These are phyloP conservation scores for Mormyrops attenuatus DNA, from an alignment of 2,797 vertebrate species.

Conservation along the genomic window DNA sequence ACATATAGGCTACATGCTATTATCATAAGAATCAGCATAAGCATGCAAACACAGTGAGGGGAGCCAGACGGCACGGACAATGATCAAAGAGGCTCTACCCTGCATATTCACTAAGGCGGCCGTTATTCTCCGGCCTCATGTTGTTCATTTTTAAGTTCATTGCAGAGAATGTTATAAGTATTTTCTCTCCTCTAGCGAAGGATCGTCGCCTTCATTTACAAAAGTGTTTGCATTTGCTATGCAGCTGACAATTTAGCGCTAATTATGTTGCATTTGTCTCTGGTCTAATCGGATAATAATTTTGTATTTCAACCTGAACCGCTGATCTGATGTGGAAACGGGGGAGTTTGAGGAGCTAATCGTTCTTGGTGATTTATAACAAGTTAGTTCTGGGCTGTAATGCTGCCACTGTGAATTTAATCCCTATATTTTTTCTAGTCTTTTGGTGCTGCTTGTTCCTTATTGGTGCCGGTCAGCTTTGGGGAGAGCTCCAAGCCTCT, in stretches of 20 bases:
- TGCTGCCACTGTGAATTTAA: not conserved
- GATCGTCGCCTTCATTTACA: not conserved
- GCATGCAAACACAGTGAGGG: not conserved
- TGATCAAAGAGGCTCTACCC: not conserved
- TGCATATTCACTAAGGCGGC: not conserved
- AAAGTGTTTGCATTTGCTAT: not conserved
- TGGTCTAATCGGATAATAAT: not conserved
- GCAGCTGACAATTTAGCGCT: not conserved
- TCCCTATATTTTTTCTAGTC: not conserved
- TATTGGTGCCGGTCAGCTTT: not conserved
- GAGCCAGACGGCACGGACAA: not conserved
- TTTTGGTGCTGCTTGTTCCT: not conserved
- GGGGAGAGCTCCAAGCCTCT: not conserved
- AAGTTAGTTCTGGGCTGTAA: not conserved
- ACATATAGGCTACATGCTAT: not conserved
- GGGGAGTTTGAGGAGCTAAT: not conserved
- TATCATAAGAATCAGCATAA: constrained; percentile 10
- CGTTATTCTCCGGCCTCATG: not conserved
- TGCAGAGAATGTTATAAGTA: not conserved
- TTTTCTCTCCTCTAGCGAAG: not conserved
- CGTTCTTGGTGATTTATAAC: not conserved
- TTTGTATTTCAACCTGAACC: not conserved
- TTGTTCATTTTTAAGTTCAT: not conserved
- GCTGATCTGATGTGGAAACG: not conserved
- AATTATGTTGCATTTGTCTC: not conserved